phyloP scores from a whole-genome alignment of 2,797 vertebrate species.

The Heterohyrax brucei region DNA sequence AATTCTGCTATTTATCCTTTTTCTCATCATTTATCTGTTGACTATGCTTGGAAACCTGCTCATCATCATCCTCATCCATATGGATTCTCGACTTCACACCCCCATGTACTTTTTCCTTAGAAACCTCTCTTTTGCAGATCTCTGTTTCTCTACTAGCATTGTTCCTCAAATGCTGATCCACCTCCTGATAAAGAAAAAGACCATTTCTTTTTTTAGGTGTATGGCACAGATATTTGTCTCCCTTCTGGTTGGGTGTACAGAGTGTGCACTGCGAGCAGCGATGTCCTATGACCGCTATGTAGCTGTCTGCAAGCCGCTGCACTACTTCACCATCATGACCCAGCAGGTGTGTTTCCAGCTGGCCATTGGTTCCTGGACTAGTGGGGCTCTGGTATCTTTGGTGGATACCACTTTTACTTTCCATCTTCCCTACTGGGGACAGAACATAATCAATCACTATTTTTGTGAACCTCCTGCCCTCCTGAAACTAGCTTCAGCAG shows the following conservation, averaged over 20 bases:
- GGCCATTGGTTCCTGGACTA: constrained; percentile 61
- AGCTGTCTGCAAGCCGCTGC: constrained; percentile 63
- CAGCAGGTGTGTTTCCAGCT: constrained; percentile 43
- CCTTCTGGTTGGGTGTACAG: constrained; percentile 65
- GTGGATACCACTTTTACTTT: constrained; percentile 70
- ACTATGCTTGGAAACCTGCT: constrained; percentile 80
- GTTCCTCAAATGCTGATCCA: constrained; percentile 78
- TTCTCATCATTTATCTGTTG: constrained; percentile 80
- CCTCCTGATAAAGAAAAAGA: constrained; percentile 76
- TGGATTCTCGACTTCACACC: constrained; percentile 64
- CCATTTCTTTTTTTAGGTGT: constrained; percentile 74
- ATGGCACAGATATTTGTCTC: constrained; percentile 67
- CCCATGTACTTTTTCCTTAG: constrained; percentile 82
- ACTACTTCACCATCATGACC: constrained; percentile 78
- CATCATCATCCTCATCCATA: constrained; percentile 73
- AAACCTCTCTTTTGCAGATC: constrained; percentile 77
- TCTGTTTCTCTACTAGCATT: constrained; percentile 80
- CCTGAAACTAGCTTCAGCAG: constrained; percentile 53
- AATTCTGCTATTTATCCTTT: constrained; percentile 65
- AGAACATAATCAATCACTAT: constrained; percentile 66
- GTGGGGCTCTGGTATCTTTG: constrained; percentile 63
- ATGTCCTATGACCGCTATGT: neutral
- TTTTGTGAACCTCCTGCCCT: constrained; percentile 80
- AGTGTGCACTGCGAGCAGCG: neutral
- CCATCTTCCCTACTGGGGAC: constrained; percentile 63